Evolutionary conservation across 1,140 invertebrate species (phyloP), one percentile per base, ranked within the genome.

Genomic region (Drosophila takahashii): DNA sequence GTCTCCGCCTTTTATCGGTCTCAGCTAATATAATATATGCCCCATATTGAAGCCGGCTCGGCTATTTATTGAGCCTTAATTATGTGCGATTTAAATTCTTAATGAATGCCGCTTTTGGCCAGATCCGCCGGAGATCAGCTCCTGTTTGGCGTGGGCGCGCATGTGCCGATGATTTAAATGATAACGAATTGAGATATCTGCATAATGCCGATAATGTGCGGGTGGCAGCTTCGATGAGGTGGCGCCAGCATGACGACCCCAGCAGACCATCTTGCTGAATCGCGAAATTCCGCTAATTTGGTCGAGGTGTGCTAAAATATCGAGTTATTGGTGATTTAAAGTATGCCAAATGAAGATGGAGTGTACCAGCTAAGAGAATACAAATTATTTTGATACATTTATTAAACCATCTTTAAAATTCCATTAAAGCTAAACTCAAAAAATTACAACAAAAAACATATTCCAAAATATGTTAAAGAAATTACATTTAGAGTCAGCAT

Each of bases 51-150:
- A 84, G 81, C 74, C 66, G 80, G 71, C 60, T 60, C 37, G 50
- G 83, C 79, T 62, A 83, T 87, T 89, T 87, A 78, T 87, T 87
- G 83, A 79, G 79, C 51, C 75, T 89, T 83, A 89, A 87, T 87
- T 87, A 87, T 89, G 79, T 79, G 72, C 76, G 83, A 80, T 89
- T 89, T 89, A 89, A 83, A 89, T 89, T 89, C 84, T 89, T 89
- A 89, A 89, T 89, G 84, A 89, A 89, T 81, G 78, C 75, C 76
- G 58, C 80, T 60, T 77, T 77, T 76, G 74, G 72, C 73, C 60
- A 54, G 36, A 34, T 59, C 53, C 53, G 59, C 26, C 36, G 59
- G 26, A 27, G 18, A 59, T 32, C 41, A 44, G 54, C 60, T 27
- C 9, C 48, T 26, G 32, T 16, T 16, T 42, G 42, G 22, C 57